Base-by-base conservation (phyloP, 2,888 invertebrate species). In the Enchytraeus crypticus region DNA sequence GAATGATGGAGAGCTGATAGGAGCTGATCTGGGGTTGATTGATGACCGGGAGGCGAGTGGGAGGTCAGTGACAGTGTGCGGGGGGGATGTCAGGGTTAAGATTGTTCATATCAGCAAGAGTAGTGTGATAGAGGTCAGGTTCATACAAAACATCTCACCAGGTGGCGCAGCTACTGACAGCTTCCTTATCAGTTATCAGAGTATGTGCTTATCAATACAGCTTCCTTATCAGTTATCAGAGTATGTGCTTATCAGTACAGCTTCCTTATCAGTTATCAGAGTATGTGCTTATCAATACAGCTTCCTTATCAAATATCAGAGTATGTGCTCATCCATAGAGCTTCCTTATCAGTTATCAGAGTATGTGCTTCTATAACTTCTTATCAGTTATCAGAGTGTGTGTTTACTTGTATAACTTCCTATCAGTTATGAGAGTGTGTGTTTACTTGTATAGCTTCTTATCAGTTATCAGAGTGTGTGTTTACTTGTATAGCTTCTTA, bases 61-160 rank as follows among this genome's bases (percentile, higher is more conserved):
- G 38, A 32, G 43, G 43, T 34, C 33, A 27, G 38, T 54, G 33
- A 54, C 55, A 38, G 34, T 54, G 23, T 54, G 55, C 55, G 55
- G 55, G 11, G 55, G 55, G 23, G 38, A 38, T 21, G 55, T 38
- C 0, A 27, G 55, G 8, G 34, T 32, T 32, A 54, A 54, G 14
- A 34, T 38, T 2, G 38, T 54, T n/a, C 55, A 54, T 23, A 38
- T 54, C 43, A 54, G 55, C 34, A 32, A 8, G 18, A 38, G 34
- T 26, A 54, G 34, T 38, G 32, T 32, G 32, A 38, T 54, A 32
- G 55, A 54, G 18, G 34, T 54, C 38, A n/a, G 55, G 38, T 33
- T 54, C 27, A 54, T 54, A 32, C 32, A 34, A 27, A 54, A 54
- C 27, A 32, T 27, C 27, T 34, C 55, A 38, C 33, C 32, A 33